These are phyloP conservation scores for Thunnus maccoyii DNA, from an alignment of 2,113 vertebrate genomes.

Conservation along the genomic window DNA sequence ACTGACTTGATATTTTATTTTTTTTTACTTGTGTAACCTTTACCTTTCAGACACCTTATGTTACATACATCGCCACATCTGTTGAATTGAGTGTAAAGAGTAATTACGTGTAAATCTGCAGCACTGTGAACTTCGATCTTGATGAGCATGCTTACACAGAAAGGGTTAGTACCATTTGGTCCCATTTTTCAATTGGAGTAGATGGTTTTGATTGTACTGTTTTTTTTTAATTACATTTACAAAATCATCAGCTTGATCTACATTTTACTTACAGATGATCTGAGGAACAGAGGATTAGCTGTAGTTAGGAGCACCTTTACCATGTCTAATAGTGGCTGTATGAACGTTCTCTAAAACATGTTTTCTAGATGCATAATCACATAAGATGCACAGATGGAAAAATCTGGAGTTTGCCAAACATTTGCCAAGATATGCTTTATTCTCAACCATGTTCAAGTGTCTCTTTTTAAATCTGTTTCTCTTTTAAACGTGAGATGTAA, in stretches of 20 bases:
- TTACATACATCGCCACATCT: neutral
- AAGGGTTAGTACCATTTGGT: neutral
- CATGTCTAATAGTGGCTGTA: neutral
- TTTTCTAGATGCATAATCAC: constrained; percentile 2
- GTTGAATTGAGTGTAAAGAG: neutral
- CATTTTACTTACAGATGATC: neutral
- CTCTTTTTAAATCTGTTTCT: constrained; percentile 46
- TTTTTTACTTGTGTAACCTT: constrained; percentile 48
- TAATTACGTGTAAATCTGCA: constrained; percentile 19
- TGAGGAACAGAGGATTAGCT: neutral
- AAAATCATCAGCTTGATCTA: neutral
- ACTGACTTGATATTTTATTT: constrained; percentile 56
- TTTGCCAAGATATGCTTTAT: constrained; percentile 52
- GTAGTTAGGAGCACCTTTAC: constrained; percentile 9
- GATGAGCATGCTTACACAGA: constrained; percentile 7
- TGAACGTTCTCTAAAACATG: neutral
- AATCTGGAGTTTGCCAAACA: constrained; percentile 66
- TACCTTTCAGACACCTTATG: constrained; percentile 20
- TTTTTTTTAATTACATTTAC: constrained; percentile 6
- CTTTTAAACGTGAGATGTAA: constrained; percentile 78
- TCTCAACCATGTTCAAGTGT: constrained; percentile 38
- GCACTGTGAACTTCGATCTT: constrained; percentile 10
- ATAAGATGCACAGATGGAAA: constrained; percentile 21
- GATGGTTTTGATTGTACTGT: constrained; percentile 1
- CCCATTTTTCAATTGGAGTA: neutral